Conservation (phyloP, 1,140 invertebrate genomes). For the Notospermus geniculatus region DNA sequence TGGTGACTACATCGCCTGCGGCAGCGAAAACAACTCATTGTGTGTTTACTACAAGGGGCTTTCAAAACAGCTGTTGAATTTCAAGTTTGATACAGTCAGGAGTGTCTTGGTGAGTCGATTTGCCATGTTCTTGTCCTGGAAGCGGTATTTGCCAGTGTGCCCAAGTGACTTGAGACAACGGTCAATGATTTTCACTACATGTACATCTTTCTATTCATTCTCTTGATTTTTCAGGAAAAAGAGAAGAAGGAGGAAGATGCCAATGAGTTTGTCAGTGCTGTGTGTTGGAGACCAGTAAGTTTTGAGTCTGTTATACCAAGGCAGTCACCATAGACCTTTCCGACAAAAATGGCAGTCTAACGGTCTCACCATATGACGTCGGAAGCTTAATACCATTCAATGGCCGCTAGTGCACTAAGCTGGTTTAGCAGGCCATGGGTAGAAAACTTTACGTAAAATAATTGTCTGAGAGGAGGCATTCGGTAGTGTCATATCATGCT, state of each 20-base stretch:
- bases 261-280: constrained; percentile 92
- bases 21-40: constrained; percentile 89
- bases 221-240: constrained; percentile 62
- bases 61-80: constrained; percentile 81
- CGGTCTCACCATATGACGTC: too few relatives aligned
- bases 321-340: too few relatives aligned
- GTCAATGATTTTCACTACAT: too few relatives aligned
- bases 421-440: too few relatives aligned
- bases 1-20: constrained; percentile 91
- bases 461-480: too few relatives aligned
- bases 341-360: too few relatives aligned
- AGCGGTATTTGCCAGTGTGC: background rate
- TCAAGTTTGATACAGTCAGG: constrained; percentile 82
- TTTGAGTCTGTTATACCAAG: too few relatives aligned
- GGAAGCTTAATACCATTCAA: too few relatives aligned
- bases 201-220: background rate
- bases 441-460: too few relatives aligned
- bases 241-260: constrained; percentile 76
- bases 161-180: too few relatives aligned
- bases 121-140: background rate
- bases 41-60: constrained; percentile 93
- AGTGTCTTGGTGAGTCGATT: constrained; percentile 66
- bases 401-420: too few relatives aligned
- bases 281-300: constrained; percentile 84
- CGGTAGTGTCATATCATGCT: too few relatives aligned